Base-by-base conservation (phyloP, 2,113 vertebrate genomes). In the Tichodroma muraria region DNA sequence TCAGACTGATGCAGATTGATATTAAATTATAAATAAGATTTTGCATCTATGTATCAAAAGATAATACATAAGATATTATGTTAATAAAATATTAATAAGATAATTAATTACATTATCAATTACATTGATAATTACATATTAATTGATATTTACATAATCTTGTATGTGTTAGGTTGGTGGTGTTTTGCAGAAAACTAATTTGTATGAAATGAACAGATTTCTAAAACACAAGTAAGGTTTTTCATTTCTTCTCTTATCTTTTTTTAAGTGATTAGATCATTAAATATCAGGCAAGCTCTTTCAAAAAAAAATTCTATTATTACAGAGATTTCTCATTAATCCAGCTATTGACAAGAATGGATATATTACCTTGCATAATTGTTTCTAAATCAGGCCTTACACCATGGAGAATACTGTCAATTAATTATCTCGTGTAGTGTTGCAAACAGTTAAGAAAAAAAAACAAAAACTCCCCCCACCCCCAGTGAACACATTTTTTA, bases 401-500 rank as follows among this genome's bases (percentile, higher is more conserved):
- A 40, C 60, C 10, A 4, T 33, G 13, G 11, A 37, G 7, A 75
- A 49, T 49, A 66, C 22, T 54, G 20, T 23, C 28, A 66, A 38
- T 65, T 59, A 75, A n/a, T 77, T 88, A 50, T 31, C 23, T 23
- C 22, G 15, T 25, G 8, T 15, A 25, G 5, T n/a, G 6, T 47
- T 78, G 71, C 57, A 73, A 90, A 65, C 38, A 16, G 18, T 42
- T 56, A n/a, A 45, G 59, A 42, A 75, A 50, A 59, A n/a, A 68
- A 40, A 5, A 0, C 7, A 82, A 65, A 47, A 17, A 50, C 11
- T 13, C 9, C 6, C 9, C 7, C 22, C 0, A 0, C 4, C 12
- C 8, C 4, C 6, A 59, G 4, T 40, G 6, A 71, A 38, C 11
- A 8, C 2, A 3, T 47, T 75, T 69, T 78, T 71, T 16, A 70